Evolutionary conservation across 1,140 invertebrate genomes (phyloP), one percentile per base, ranked within the genome.

Genomic region (Brachystomella parvula): DNA sequence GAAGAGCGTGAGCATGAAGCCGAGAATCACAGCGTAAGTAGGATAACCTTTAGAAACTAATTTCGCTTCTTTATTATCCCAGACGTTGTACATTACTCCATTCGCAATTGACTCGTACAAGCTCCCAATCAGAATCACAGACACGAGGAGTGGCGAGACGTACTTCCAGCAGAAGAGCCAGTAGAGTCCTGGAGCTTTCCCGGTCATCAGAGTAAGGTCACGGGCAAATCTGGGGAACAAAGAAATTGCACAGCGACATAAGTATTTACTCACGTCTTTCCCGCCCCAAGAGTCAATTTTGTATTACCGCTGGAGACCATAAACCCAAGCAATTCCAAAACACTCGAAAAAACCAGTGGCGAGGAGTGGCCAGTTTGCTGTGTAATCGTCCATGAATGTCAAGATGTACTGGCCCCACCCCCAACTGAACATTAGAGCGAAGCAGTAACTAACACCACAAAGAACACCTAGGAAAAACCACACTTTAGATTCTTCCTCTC

Each of bases 131-230:
- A 86, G 26, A 88, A 89, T 0, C 90, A 90, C 86, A 21, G 92
- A 76, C 92, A 96, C 96, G 0, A 92, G 89, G 63, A 88, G 75
- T 0, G 93, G 93, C 24, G 91, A 92, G 15, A 95, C 77, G 73
- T 93, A 96, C 75, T 93, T 92, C 92, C 92, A 96, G 77, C 92
- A 96, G 69, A 94, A 86, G 66, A 92, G 78, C 91, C 91, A 94
- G 75, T 92, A 95, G 3, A 89, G 79, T 1, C 86, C 86, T 2
- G 92, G 92, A 28, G 90, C 80, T 49, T 84, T 84, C 0, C 92
- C 92, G 1, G 91, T 95, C 93, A 96, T 96, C 75, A 93, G 80
- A 79, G 94, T 90, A 68, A 95, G 92, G 76, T 95, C 92, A 75
- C 94, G 90, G 2, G 89, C 87, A 75, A 95, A 94, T 75, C 89